Percentiles rank a stretch among this genome's conserved stretches.
These are phyloP conservation scores for Anisognathus igniventris DNA, from an alignment of 2,797 vertebrate genomes.

Conservation along the genomic window DNA sequence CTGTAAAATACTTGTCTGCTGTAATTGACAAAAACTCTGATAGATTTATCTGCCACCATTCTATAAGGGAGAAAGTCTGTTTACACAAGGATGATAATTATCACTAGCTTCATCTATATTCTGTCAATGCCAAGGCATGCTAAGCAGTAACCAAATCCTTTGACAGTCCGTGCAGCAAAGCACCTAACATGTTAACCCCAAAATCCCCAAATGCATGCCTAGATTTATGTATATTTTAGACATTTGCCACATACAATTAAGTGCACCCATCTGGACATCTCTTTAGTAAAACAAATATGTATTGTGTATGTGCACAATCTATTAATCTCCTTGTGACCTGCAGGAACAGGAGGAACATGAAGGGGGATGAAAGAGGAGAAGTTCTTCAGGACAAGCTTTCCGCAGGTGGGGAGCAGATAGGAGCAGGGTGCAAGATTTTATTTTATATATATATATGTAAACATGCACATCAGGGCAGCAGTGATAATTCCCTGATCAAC, in stretches of 20 bases:
- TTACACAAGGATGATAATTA: neutral
- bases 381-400: neutral
- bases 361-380: neutral
- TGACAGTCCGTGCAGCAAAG: neutral
- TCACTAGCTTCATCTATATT: neutral
- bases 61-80: neutral
- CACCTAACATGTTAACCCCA: neutral
- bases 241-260: neutral
- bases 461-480: neutral
- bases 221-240: neutral
- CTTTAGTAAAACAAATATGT: neutral
- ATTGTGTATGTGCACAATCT: neutral
- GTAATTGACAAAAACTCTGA: neutral
- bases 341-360: neutral
- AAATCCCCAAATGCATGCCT: neutral
- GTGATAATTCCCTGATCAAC: neutral
- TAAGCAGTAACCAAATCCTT: neutral
- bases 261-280: neutral
- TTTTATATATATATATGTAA: neutral
- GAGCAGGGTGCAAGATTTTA: neutral
- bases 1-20: neutral
- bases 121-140: neutral
- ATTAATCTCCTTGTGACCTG: neutral
- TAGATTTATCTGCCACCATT: neutral
- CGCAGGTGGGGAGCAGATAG: neutral